Conservation (phyloP, 2,113 vertebrate species). For the Malurus alboscapulatus region DNA sequence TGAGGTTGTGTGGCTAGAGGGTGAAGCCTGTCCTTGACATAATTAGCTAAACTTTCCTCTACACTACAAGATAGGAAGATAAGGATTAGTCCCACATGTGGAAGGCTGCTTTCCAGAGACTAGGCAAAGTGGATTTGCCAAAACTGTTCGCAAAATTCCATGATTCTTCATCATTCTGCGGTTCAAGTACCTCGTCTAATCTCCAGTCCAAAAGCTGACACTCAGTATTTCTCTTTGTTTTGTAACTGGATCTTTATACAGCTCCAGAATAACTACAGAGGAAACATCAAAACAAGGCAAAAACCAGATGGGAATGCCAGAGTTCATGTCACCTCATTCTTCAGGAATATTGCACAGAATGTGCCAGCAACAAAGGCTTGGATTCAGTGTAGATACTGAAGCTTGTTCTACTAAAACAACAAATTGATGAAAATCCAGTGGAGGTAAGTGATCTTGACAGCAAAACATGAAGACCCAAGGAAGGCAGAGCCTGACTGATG, state of each 20-base stretch:
- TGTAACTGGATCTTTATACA: background rate
- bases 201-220: conserved; percentile 32
- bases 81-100: conserved; percentile 32
- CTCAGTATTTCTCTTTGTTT: conserved; percentile 9
- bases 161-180: conserved; percentile 12
- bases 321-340: conserved; percentile 28
- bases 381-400: background rate
- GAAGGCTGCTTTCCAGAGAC: conserved; percentile 28
- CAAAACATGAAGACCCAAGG: background rate
- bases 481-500: background rate
- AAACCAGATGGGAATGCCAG: background rate
- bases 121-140: conserved; percentile 11
- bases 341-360: background rate
- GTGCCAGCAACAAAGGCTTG: background rate
- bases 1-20: background rate
- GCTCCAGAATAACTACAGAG: conserved; percentile 24
- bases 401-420: background rate
- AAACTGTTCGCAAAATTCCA: background rate
- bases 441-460: background rate
- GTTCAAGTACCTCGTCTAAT: conserved; percentile 43
- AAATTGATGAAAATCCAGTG: background rate
- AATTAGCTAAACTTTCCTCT: background rate
- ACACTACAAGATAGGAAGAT: background rate
- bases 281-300: conserved; percentile 8
- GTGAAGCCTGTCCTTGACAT: background rate